Conservation (phyloP, 1,140 invertebrate species). For the Plodia interpunctella region DNA sequence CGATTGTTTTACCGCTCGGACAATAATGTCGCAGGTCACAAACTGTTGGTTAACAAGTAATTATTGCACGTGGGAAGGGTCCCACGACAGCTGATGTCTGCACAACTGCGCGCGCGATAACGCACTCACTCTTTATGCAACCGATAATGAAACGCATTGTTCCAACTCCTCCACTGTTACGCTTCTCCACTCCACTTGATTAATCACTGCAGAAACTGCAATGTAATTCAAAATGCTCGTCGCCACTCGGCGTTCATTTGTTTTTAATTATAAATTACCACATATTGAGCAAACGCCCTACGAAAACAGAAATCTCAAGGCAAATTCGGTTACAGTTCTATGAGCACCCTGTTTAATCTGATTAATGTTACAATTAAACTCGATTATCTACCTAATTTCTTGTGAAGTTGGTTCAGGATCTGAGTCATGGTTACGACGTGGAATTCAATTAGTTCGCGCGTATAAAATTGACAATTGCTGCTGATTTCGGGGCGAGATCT, state of each 20-base stretch:
- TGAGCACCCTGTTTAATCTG: conserved; percentile 43
- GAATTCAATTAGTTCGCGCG: background rate
- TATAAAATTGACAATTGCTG: conserved; percentile 1
- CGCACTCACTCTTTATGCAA: conserved; percentile 31
- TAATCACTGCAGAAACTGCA: conserved; percentile 25
- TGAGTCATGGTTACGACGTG: conserved; percentile 7
- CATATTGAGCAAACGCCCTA: conserved; percentile 44
- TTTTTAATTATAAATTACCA: conserved; percentile 28
- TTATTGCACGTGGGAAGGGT: conserved; percentile 58
- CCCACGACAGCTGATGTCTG: conserved; percentile 44
- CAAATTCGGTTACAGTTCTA: conserved; percentile 43
- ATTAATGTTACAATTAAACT: conserved; percentile 53
- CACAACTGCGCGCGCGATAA: conserved; percentile 44
- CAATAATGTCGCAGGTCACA: conserved; percentile 28
- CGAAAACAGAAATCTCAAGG: conserved; percentile 63
- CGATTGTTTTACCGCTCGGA: background rate
- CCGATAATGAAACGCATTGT: conserved; percentile 34
- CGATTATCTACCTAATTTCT: conserved; percentile 54
- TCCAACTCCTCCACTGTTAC: conserved; percentile 25
- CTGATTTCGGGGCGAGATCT: background rate
- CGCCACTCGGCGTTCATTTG: background rate
- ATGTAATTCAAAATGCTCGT: conserved; percentile 21
- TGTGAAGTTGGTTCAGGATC: conserved; percentile 27
- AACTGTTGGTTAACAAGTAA: conserved; percentile 58
- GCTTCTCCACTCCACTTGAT: conserved; percentile 24